phyloP scores from a whole-genome alignment of 2,888 invertebrate genomes.

The Drosophila sordidula region DNA sequence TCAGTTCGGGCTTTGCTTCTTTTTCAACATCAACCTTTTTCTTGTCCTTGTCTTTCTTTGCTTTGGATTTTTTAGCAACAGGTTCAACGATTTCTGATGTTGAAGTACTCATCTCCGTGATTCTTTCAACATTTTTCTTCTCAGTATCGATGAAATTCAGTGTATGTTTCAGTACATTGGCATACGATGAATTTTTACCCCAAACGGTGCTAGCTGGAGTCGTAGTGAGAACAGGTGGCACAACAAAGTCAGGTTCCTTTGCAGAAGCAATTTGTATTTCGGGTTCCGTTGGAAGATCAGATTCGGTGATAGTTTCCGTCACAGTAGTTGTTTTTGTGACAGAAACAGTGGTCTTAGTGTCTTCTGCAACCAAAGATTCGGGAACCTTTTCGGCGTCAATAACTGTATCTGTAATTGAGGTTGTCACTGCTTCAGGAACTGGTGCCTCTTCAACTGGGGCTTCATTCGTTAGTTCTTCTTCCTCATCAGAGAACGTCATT shows the following conservation, averaged over 20 bases:
- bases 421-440: no score
- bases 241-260: not conserved
- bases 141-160: constrained; percentile 60
- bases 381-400: not conserved
- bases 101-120: constrained; percentile 2
- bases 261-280: constrained; percentile 51
- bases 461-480: constrained; percentile 10
- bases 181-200: constrained; percentile 59
- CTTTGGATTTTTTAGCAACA: constrained; percentile 31
- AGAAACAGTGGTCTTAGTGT: constrained; percentile 11
- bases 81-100: not conserved
- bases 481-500: constrained; percentile 8
- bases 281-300: not conserved
- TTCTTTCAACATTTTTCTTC: constrained; percentile 51
- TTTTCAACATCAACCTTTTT: constrained; percentile 31
- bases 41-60: constrained; percentile 38
- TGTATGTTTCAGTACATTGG: constrained; percentile 66
- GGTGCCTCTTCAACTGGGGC: not conserved
- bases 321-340: constrained; percentile 27
- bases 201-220: constrained; percentile 26
- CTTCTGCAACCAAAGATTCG: not conserved
- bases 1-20: not conserved
- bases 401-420: not conserved
- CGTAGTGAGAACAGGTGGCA: no score
- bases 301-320: constrained; percentile 10